phyloP scores from a whole-genome alignment of 1,140 invertebrate genomes.

The Trichogramma pretiosum region DNA sequence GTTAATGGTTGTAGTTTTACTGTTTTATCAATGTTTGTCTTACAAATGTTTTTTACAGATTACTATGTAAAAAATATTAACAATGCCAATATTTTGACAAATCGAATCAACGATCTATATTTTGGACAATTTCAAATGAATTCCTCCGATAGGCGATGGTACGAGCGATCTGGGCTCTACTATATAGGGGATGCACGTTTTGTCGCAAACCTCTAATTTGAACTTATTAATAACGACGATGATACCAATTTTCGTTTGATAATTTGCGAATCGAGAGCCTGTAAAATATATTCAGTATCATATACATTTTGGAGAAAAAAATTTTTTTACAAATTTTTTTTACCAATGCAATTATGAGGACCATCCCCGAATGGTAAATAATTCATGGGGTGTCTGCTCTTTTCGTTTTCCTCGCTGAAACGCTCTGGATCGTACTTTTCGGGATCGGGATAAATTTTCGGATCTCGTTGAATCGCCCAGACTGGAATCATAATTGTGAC shows the following conservation, averaged over 20 bases:
- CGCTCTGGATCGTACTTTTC: slow-evolving; percentile 51
- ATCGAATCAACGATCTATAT: too few species aligned
- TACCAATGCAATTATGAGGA: slow-evolving; percentile 47
- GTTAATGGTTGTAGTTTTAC: too few species aligned
- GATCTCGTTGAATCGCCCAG: slow-evolving; percentile 52
- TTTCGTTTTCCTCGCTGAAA: slow-evolving; percentile 11
- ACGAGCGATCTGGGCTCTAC: slow-evolving; percentile 5
- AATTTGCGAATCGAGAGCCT: slow-evolving; percentile 24
- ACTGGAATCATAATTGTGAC: slow-evolving; percentile 39
- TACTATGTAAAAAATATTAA: too few species aligned
- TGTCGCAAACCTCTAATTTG: slow-evolving; percentile 20
- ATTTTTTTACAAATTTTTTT: slow-evolving; percentile 6
- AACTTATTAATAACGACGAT: slow-evolving; percentile 19
- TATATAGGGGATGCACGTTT: slow-evolving; percentile 19
- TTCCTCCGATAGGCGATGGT: slow-evolving; percentile 1
- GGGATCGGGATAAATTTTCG: slow-evolving; percentile 50
- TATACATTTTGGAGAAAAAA: background rate
- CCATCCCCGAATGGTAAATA: slow-evolving; percentile 53
- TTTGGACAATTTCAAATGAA: slow-evolving; percentile 6
- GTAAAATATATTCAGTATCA: background rate
- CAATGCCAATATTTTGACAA: too few species aligned
- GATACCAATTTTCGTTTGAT: slow-evolving; percentile 23
- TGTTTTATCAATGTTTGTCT: too few species aligned
- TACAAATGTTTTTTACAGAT: too few species aligned
- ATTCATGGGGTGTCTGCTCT: slow-evolving; percentile 28